Base-by-base conservation (phyloP, 2,797 vertebrate species). In the Thamnophis elegans region DNA sequence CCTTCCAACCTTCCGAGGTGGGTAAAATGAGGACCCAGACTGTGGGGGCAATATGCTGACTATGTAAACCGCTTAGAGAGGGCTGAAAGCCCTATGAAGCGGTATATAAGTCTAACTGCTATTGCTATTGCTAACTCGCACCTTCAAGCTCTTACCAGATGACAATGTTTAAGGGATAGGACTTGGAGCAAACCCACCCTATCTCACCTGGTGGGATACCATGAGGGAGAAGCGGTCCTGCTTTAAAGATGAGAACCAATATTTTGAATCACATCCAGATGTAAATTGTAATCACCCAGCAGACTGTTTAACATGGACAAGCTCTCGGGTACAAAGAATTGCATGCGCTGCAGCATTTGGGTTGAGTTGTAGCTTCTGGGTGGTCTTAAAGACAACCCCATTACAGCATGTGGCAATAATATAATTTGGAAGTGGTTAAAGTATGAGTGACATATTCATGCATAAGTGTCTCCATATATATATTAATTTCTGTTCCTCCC, bases 401-500 rank as follows among this genome's bases (percentile, higher is more conserved):
- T 78, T 42, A 42, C 3, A 78, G 32, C 11, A 42, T 22, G 36
- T 78, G 36, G 73, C 36, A 78, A 18, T 42, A 42, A 20, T 78
- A 78, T 20, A 78, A 3, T 22, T 42, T 20, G 8, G 36, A 78
- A 42, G 20, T 22, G 1, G 78, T 22, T 78, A 42, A 42, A 3
- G 73, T 22, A 78, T 22, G 73, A 42, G 36, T 42, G 73, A 25
- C 32, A 47, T 28, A 0, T 92, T 54, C 88, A 60, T 10, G 6
- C 0, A 56, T 47, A 10, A 88, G 2, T 90, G 26, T 90, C 86
- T 53, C 53, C 85, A 47, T 89, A 42, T 4, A 91, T 58, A 5
- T 13, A 85, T 89, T 68, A 65, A 11, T 36, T 94, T 5, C 56
- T 93, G 94, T 93, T 87, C 89, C 92, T 53, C 91, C 56, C 32